These are phyloP conservation scores for Platypus cylindrus DNA, from an alignment of 2,888 invertebrate species.

Conservation along the genomic window DNA sequence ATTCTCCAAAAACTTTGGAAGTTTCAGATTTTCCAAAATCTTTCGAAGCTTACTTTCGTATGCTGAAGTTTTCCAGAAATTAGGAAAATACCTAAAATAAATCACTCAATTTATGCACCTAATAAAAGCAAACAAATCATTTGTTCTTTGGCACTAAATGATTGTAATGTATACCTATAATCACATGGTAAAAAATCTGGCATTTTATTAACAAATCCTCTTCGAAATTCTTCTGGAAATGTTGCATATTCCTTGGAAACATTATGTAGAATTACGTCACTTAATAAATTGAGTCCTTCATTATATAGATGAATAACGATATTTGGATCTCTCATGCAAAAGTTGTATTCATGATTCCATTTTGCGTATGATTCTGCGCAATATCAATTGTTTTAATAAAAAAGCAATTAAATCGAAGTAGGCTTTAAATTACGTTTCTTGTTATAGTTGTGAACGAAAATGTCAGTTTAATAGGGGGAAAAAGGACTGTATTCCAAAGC, in stretches of 20 bases:
- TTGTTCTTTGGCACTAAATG: no score
- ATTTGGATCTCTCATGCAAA: slow-evolving; percentile 42
- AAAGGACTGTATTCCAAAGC: no score
- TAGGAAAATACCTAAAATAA: slow-evolving; percentile 44
- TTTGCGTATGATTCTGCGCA: slow-evolving; percentile 25
- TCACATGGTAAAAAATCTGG: slow-evolving; percentile 48
- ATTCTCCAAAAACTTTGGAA: slow-evolving; percentile 38
- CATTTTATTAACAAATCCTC: slow-evolving; percentile 36
- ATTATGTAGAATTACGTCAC: slow-evolving; percentile 45
- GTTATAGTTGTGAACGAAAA: no score
- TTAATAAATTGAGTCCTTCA: slow-evolving; percentile 49
- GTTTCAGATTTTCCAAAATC: slow-evolving; percentile 41
- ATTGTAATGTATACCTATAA: no score
- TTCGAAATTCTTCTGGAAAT: slow-evolving; percentile 52
- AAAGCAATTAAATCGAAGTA: no score
- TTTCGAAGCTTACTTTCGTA: slow-evolving; percentile 40
- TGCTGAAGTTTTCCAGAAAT: slow-evolving; percentile 42
- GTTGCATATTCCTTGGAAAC: slow-evolving; percentile 45
- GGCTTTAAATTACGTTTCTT: no score
- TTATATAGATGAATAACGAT: slow-evolving; percentile 54
- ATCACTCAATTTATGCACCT: slow-evolving; percentile 3
- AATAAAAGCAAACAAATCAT: no score
- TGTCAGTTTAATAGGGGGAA: no score
- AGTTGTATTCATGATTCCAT: slow-evolving; percentile 34
- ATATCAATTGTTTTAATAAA: no score